Percentiles rank a stretch among this genome's conserved stretches.
phyloP scores from a whole-genome alignment of 2,797 vertebrate species.

The Graptemys geographica region DNA sequence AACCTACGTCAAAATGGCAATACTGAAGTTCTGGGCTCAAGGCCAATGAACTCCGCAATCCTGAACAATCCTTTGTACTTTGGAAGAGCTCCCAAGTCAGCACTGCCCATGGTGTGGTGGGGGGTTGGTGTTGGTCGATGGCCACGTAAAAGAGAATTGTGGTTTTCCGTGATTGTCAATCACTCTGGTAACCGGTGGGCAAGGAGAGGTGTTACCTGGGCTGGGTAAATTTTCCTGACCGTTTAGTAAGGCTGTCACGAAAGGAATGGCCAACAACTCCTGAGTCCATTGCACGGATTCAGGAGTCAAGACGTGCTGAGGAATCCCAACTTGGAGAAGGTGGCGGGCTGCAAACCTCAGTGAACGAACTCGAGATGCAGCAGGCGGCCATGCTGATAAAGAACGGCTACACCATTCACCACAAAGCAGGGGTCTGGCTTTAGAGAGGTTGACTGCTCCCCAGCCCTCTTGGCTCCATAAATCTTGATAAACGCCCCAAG shows the following conservation, averaged over 20 bases:
- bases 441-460: background rate
- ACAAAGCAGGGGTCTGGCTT: background rate
- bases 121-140: background rate
- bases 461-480: background rate
- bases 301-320: rapidly evolving
- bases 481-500: rapidly evolving
- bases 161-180: background rate
- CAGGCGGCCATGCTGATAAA: rapidly evolving
- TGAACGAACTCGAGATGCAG: background rate
- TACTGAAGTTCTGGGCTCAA: slow-evolving; percentile 34
- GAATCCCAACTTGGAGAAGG: rapidly evolving
- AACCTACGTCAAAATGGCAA: slow-evolving; percentile 7
- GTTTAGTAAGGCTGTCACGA: background rate
- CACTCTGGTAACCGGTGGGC: background rate
- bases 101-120: background rate
- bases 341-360: background rate
- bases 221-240: background rate
- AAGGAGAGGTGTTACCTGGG: background rate
- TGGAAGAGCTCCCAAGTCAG: slow-evolving; percentile 50
- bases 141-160: background rate
- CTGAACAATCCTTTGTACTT: slow-evolving; percentile 46
- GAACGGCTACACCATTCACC: background rate
- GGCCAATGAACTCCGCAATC: slow-evolving; percentile 53
- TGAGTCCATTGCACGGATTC: background rate
- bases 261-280: background rate